Percentiles rank a stretch among this genome's conserved stretches.
Evolutionary conservation across 2,888 invertebrate genomes (phyloP).

Genomic region (Megastigmus dorsalis): DNA sequence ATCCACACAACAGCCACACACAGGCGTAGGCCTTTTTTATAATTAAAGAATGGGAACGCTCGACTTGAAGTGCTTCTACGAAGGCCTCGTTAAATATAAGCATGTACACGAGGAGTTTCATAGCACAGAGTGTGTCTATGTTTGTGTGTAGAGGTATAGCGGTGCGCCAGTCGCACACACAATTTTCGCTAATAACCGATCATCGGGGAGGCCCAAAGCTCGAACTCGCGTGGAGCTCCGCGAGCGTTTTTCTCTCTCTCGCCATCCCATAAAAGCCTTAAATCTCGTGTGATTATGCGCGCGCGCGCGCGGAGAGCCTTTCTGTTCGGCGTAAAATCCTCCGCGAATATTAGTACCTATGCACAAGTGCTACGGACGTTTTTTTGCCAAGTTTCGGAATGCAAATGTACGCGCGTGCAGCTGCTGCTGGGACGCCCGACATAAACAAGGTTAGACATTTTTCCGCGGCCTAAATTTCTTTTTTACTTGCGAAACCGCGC

Average conservation of each 20-base stretch:
- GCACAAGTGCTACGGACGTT: no score
- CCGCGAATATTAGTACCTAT: no score
- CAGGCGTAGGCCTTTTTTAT: constrained; percentile 1
- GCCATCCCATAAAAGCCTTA: neutral
- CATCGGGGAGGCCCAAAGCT: constrained; percentile 20
- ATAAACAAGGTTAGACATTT: no score
- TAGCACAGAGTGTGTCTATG: no score
- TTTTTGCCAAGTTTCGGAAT: neutral
- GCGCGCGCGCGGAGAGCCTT: neutral
- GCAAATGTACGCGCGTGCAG: constrained; percentile 1
- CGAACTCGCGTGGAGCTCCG: no score
- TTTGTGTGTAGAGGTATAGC: no score
- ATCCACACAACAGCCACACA: neutral
- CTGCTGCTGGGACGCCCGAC: no score
- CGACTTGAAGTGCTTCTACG: constrained; percentile 11
- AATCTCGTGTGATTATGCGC: neutral
- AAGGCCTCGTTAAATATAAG: constrained; percentile 15
- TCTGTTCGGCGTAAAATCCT: no score
- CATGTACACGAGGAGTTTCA: neutral
- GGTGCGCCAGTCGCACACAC: neutral
- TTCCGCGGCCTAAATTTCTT: constrained; percentile 5
- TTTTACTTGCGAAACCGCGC: constrained; percentile 2
- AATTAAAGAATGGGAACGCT: constrained; percentile 32
- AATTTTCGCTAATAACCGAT: constrained; percentile 32
- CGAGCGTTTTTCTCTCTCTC: constrained; percentile 8